Conservation (phyloP, 2,888 invertebrate species). For the Ryuthela nishihirai region DNA sequence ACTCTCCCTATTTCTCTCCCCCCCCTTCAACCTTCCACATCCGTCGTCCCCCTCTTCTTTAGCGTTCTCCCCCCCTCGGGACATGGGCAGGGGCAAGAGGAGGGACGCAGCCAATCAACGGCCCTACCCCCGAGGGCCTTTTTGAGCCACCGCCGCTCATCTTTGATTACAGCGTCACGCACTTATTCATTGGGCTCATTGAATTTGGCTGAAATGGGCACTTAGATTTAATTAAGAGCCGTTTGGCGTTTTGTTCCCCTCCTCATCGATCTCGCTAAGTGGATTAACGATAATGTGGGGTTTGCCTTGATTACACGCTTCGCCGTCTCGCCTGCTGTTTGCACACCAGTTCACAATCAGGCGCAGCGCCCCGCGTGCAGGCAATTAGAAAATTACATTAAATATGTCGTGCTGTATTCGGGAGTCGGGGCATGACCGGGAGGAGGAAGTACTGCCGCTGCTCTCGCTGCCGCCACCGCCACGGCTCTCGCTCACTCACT, state of each 20-base stretch:
- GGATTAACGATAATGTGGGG: slow-evolving; percentile 39
- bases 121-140: slow-evolving; percentile 2
- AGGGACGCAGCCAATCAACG: too few species aligned
- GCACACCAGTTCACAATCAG: slow-evolving; percentile 36
- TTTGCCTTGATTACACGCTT: slow-evolving; percentile 36
- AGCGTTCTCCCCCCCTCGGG: too few species aligned
- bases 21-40: too few species aligned
- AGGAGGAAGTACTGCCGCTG: too few species aligned
- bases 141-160: slow-evolving; percentile 9
- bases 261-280: slow-evolving; percentile 18
- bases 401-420: slow-evolving; percentile 39
- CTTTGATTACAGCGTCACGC: slow-evolving; percentile 33
- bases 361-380: slow-evolving; percentile 17
- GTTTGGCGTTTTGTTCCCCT: slow-evolving; percentile 36
- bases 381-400: slow-evolving; percentile 43
- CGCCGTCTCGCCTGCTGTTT: slow-evolving; percentile 20
- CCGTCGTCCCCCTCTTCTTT: too few species aligned
- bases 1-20: too few species aligned
- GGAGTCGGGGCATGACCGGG: slow-evolving; percentile 15
- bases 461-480: too few species aligned
- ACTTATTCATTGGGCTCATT: slow-evolving; percentile 33
- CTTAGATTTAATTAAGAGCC: slow-evolving; percentile 43
- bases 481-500: too few species aligned
- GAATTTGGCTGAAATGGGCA: slow-evolving; percentile 40
- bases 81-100: too few species aligned